These are phyloP conservation scores for Limonius californicus DNA, from an alignment of 1,140 invertebrate species.

Conservation along the genomic window DNA sequence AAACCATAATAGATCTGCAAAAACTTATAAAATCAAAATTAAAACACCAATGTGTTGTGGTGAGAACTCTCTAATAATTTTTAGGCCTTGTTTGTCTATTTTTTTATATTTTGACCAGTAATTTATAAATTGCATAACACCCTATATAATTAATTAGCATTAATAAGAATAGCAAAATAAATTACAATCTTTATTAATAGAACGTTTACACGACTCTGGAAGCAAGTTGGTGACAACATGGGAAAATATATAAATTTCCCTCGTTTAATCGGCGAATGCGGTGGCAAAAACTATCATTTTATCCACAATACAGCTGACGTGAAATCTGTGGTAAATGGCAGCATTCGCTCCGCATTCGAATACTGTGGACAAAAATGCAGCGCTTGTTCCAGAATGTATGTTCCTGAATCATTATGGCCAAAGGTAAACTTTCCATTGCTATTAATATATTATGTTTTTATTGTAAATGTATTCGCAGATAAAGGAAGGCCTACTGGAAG, in stretches of 20 bases:
- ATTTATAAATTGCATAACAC: no score
- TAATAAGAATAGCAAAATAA: no score
- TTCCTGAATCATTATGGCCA: constrained; percentile 87
- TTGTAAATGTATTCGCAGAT: constrained; percentile 50
- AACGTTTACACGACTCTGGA: constrained; percentile 93
- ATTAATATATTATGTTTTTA: neutral
- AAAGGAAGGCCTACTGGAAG: constrained; percentile 66
- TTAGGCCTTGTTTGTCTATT: no score
- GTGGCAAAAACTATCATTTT: constrained; percentile 99
- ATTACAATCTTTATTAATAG: constrained; percentile 54
- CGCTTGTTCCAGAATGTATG: constrained; percentile 94
- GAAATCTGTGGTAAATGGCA: constrained; percentile 74
- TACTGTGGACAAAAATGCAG: constrained; percentile 98
- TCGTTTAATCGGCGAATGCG: constrained; percentile 92
- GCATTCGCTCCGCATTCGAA: constrained; percentile 92
- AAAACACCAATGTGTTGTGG: no score
- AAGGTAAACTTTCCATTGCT: constrained; percentile 50
- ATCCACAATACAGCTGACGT: constrained; percentile 89
- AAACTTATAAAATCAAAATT: no score
- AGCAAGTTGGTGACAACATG: constrained; percentile 87
- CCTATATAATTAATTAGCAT: no score
- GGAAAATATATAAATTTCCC: constrained; percentile 87
- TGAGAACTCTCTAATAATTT: no score
- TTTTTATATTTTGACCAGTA: no score
- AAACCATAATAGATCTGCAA: no score